A percentile compares a stretch with the other conserved stretches of the same genome.
Conservation (phyloP, 2,888 invertebrate species). For the Chaetoderma sp. region DNA sequence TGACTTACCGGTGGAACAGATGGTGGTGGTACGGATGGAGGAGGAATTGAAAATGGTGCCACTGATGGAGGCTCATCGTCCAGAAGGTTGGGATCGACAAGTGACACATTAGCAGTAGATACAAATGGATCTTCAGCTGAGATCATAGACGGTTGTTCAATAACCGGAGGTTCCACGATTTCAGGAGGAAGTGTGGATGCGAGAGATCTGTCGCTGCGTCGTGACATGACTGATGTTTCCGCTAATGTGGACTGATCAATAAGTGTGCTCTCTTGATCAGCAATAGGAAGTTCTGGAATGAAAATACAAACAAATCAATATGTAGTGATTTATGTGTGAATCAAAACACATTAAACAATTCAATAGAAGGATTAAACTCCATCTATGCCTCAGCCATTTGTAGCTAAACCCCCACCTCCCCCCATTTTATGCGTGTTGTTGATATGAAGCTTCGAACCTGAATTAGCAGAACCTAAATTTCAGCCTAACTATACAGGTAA, state of each 20-base stretch:
- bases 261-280: conserved; percentile 45
- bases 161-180: conserved; percentile 23
- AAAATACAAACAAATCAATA: background rate
- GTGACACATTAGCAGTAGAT: conserved; percentile 45
- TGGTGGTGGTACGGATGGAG: conserved; percentile 48
- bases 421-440: too few relatives aligned
- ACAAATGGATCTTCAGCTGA: conserved; percentile 38
- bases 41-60: conserved; percentile 58
- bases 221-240: conserved; percentile 37
- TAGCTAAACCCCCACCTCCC: too few relatives aligned
- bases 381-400: too few relatives aligned
- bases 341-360: background rate
- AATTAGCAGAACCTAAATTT: too few relatives aligned
- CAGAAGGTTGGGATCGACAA: conserved; percentile 39
- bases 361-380: too few relatives aligned
- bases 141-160: conserved; percentile 55
- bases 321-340: conserved; percentile 20
- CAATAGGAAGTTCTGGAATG: background rate
- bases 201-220: conserved; percentile 33
- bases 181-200: conserved; percentile 14
- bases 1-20: conserved; percentile 57
- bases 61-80: conserved; percentile 61
- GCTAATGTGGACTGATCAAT: conserved; percentile 52
- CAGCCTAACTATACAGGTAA: too few relatives aligned
- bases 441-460: too few relatives aligned